Evolutionary conservation across 2,113 vertebrate genomes (phyloP), one percentile per base, ranked within the genome.

Genomic region (Sorex fumeus): DNA sequence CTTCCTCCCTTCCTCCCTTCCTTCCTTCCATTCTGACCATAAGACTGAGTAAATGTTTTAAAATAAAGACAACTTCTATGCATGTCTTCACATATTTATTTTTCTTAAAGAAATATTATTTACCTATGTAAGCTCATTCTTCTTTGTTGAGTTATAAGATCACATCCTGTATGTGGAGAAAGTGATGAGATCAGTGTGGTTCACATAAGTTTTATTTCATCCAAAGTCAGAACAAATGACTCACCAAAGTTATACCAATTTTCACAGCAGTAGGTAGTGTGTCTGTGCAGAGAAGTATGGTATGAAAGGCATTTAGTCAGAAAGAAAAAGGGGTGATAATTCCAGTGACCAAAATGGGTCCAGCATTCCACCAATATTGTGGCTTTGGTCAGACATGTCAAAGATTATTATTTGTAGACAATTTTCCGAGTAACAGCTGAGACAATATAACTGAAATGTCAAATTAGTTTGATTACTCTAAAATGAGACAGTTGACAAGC

Each of bases 161-260:
- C 23, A 28, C 77, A 84, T 88, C 36, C 32, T 84, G 27, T 50
- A 50, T 25, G 36, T 45, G 28, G 40, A 86, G 80, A 60, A 92
- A 80, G 30, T 92, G 79, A 86, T 93, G 72, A 87, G 81, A 78
- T 90, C 92, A 87, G 47, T 50, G 69, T 78, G 69, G 43, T 72
- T 90, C 50, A 50, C 72, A 84, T 72, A 93, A 95, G 45, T 84
- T 92, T 81, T 79, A 81, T 90, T 95, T 77, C 78, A 81, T 87
- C 78, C 70, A 62, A 93, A 89, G 64, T 74, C 87, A 36, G 84
- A 91, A 95, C 78, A 84, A 92, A 74, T 81, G 92, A 95, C 34
- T 94, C 93, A 89, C n/a, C 18, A 36, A 88, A 64, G 64, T 92
- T 85, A 91, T 70, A 83, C 88, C 88, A 78, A 94, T 94, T 95